Percentiles rank a stretch among this genome's conserved stretches.
These are phyloP conservation scores for Drosophila barbarae DNA, from an alignment of 2,888 invertebrate species.

Conservation along the genomic window DNA sequence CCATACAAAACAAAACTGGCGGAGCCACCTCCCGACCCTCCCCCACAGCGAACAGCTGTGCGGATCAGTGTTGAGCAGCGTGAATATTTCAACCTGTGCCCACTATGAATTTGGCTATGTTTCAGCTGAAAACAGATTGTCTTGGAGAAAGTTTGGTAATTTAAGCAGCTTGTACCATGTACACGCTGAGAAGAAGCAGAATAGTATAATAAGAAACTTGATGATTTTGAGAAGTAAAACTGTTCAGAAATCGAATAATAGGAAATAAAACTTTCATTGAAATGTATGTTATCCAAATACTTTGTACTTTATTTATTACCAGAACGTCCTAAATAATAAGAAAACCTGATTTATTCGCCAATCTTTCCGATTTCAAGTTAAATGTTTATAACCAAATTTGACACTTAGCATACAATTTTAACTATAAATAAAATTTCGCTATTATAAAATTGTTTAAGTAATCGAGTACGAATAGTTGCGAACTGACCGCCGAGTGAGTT, in stretches of 20 bases:
- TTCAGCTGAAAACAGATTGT: not conserved
- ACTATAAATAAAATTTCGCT: not conserved
- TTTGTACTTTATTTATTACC: not conserved
- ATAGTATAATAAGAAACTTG: not conserved
- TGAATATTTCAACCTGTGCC: conserved; percentile 1
- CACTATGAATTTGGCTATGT: conserved; percentile 8
- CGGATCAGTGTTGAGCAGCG: conserved; percentile 48
- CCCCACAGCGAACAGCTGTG: conserved; percentile 48
- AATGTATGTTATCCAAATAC: not conserved
- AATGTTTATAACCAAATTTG: not conserved
- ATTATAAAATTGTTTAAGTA: not conserved
- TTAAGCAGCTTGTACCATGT: not conserved
- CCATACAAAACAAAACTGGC: conserved; percentile 50
- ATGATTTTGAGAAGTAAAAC: not conserved
- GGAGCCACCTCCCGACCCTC: not conserved
- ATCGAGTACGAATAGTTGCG: not conserved
- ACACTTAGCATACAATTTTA: not conserved
- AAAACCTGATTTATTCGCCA: not conserved
- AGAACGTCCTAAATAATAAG: no score
- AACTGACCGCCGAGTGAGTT: not conserved
- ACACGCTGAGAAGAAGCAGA: not conserved
- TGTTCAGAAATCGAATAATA: no score
- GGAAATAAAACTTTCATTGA: not conserved
- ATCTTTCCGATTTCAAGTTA: not conserved
- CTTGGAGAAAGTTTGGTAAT: not conserved